phyloP scores from a whole-genome alignment of 35 echinoderm and acorn worm genomes.

The Heliocidaris erythrogramma region DNA sequence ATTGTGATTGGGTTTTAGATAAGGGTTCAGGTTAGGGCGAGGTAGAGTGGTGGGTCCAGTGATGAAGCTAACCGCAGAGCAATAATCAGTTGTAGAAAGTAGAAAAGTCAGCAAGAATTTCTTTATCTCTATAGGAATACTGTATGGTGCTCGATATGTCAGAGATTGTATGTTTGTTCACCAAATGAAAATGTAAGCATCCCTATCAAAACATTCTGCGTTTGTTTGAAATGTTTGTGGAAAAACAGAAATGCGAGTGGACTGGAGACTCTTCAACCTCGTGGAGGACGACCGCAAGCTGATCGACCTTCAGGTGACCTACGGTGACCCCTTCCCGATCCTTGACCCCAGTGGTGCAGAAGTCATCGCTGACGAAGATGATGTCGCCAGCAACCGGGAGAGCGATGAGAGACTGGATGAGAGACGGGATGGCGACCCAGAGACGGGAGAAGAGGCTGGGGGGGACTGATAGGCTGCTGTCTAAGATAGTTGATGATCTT shows the following conservation, averaged over 20 bases:
- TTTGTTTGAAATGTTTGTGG: no score
- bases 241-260: slow-evolving; percentile 77
- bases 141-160: no score
- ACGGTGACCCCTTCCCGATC: slow-evolving; percentile 88
- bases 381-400: neutral
- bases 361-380: slow-evolving; percentile 50
- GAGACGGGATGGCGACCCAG: neutral
- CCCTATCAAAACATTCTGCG: no score
- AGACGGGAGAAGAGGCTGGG: neutral
- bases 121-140: no score
- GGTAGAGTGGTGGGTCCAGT: no score
- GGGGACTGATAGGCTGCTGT: slow-evolving; percentile 41
- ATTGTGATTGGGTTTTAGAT: no score
- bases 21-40: no score
- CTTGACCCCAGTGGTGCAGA: slow-evolving; percentile 72
- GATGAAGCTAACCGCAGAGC: no score
- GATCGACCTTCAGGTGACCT: slow-evolving; percentile 79
- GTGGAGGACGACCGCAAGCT: slow-evolving; percentile 73
- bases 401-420: neutral
- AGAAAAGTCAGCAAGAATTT: no score
- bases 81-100: no score
- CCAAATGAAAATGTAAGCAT: no score
- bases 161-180: no score
- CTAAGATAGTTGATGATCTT: slow-evolving; percentile 69
- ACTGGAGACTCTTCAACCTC: slow-evolving; percentile 90